Base-by-base conservation (phyloP, 2,113 vertebrate genomes). In the Nerophis ophidion region DNA sequence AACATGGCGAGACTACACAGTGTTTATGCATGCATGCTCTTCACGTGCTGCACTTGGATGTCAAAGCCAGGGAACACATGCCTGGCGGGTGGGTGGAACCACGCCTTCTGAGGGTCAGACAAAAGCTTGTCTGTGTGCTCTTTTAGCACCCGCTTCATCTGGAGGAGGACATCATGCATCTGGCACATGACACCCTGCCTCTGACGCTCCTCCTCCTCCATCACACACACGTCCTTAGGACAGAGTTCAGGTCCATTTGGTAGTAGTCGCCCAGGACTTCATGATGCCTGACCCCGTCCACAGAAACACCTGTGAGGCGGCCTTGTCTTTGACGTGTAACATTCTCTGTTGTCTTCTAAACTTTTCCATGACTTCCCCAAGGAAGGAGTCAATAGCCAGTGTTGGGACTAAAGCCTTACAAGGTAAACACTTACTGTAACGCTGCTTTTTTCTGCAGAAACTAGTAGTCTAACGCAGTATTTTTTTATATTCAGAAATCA, bases 51-150 rank as follows among this genome's bases (percentile, higher is more conserved):
- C 2, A 6, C 4, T 38, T 55, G 44, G 44, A 68, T 51, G 65
- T 69, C 57, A 71, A 68, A 81, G 73, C 60, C 70, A 74, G 48
- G 65, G 61, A 69, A 57, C 47, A 35, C 49, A 11, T 67, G 76
- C 62, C 45, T 51, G 10, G 26, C 7, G 36, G 52, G 72, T 74
- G 83, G 75, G 81, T 75, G 50, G 61, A 61, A 69, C 48, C 52
- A 74, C 57, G 74, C 75, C 63, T 65, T 33, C 40, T 44, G 33
- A 56, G 63, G 70, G 53, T 65, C 50, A 64, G 57, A 89, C 86
- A 88, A 85, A 86, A 81, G 76, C 66, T 19, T 48, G 40, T 80
- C 81, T 85, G 77, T 86, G 70, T 79, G 47, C 19, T 52, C 38
- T 48, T 48, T 51, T 68, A 69, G 68, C 13, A 48, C 64, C 48